These are phyloP conservation scores for Lepeophtheirus nordmannii DNA, from an alignment of 2,888 invertebrate genomes.

Conservation along the genomic window DNA sequence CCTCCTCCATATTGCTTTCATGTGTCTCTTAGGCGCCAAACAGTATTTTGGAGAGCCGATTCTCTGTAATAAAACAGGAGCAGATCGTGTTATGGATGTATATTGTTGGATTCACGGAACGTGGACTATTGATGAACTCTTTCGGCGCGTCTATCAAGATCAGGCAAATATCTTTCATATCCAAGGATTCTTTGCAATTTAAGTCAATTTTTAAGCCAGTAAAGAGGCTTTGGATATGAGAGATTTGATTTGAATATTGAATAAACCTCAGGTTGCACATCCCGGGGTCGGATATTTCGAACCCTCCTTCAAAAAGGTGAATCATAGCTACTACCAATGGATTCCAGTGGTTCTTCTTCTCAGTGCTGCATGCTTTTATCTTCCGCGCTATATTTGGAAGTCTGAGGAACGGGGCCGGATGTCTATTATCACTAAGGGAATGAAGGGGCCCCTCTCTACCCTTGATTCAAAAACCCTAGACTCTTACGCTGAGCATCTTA, in stretches of 20 bases:
- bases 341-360: conserved; percentile 30
- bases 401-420: conserved; percentile 29
- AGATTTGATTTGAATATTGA: not conserved
- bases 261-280: conserved; percentile 27
- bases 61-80: conserved; percentile 26
- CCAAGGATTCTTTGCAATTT: too few relatives aligned
- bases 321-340: conserved; percentile 32
- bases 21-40: conserved; percentile 29
- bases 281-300: conserved; percentile 28
- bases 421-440: not conserved
- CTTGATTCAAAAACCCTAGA: not conserved
- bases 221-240: too few relatives aligned
- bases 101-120: conserved; percentile 16
- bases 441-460: not conserved
- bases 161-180: too few relatives aligned
- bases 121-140: conserved; percentile 6
- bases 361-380: conserved; percentile 29
- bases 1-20: conserved; percentile 29
- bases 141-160: too few relatives aligned
- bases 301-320: conserved; percentile 25
- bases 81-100: not conserved
- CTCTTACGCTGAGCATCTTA: not conserved
- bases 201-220: too few relatives aligned
- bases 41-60: conserved; percentile 31
- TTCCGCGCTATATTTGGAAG: conserved; percentile 30